Conservation (phyloP, 2,888 invertebrate genomes). For the Chesias legatella region DNA sequence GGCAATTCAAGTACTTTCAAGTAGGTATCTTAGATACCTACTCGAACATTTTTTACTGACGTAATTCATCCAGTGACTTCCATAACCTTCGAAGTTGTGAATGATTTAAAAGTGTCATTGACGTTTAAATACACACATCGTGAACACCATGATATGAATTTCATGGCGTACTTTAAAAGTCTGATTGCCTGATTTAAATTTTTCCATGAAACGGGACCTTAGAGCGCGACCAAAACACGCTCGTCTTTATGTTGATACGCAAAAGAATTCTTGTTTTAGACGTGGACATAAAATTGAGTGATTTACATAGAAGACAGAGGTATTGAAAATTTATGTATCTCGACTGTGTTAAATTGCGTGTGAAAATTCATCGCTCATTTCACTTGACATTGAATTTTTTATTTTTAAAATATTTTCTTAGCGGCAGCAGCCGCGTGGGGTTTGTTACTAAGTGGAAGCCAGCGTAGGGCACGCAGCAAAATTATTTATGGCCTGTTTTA, state of each 20-base stretch:
- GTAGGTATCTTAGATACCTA: neutral
- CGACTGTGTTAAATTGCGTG: constrained; percentile 52
- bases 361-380: constrained; percentile 38
- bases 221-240: constrained; percentile 27
- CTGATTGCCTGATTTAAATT: constrained; percentile 42
- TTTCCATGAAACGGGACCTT: constrained; percentile 45
- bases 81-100: constrained; percentile 21
- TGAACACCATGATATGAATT: constrained; percentile 45
- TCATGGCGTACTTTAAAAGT: constrained; percentile 50
- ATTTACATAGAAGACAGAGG: constrained; percentile 49
- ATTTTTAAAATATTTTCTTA: constrained; percentile 13
- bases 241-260: constrained; percentile 29
- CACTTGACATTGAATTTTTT: constrained; percentile 26
- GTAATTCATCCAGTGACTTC: neutral
- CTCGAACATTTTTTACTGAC: neutral
- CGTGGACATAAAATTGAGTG: constrained; percentile 42
- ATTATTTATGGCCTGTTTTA: constrained; percentile 78
- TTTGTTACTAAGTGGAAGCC: constrained; percentile 57
- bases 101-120: constrained; percentile 25
- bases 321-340: constrained; percentile 46
- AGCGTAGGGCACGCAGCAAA: constrained; percentile 63
- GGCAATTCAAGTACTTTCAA: too few relatives aligned
- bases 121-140: constrained; percentile 30
- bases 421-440: constrained; percentile 13
- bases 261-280: constrained; percentile 37